Evolutionary conservation across 1,140 invertebrate genomes (phyloP), one percentile per base, ranked within the genome.

Genomic region (Manduca sexta): DNA sequence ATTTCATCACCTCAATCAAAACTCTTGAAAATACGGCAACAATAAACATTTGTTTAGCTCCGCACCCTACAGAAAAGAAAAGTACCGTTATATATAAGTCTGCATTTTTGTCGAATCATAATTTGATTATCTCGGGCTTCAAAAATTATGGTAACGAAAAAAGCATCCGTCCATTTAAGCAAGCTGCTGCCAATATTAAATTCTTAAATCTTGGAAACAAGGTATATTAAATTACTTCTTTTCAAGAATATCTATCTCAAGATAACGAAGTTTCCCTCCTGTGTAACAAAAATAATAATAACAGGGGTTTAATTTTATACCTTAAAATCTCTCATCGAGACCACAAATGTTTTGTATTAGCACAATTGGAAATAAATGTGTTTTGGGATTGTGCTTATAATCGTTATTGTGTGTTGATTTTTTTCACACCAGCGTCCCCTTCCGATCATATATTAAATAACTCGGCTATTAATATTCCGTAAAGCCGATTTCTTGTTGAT

Each of bases 141-240:
- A 50, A 59, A 64, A 71, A 62, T 65, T 69, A 74, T 66, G 66
- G 39, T 65, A 65, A 66, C 53, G 54, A 69, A 69, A 56, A 64
- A 69, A 65, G 51, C 62, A 60, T 58, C 55, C 57, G 47, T 65
- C 59, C 63, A 70, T 71, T 69, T 49, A 65, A 65, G 54, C 68
- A 71, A 69, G 65, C 68, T 74, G 71, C 61, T 69, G 56, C 71
- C 58, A 56, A 70, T 70, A 70, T 67, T 70, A 70, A 64, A 70
- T 67, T 70, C 60, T 66, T 59, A 64, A 69, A 69, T 63, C 66
- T 56, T 46, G 54, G 45, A 34, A 46, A 58, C 30, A 53, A 45
- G 54, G 60, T 62, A 47, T 52, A 59, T 64, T 53, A 60, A 60
- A 60, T 64, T 64, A 45, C 49, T 60, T 55, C 40, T 53, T 48